Percentiles rank a stretch among this genome's conserved stretches.
These are phyloP conservation scores for Centropristis striata DNA, from an alignment of 2,113 vertebrate species.

Conservation along the genomic window DNA sequence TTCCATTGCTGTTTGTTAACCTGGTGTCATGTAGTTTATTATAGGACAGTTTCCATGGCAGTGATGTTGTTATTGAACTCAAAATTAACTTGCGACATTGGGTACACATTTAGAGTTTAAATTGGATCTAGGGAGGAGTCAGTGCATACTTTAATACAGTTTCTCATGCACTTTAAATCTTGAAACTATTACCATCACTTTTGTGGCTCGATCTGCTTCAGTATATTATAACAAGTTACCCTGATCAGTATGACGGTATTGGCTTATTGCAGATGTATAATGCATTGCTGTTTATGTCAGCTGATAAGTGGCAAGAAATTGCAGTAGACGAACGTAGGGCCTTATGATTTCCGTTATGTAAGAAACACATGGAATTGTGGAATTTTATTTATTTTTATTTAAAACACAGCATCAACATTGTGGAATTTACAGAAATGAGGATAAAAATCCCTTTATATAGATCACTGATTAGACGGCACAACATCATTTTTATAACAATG, in stretches of 20 bases:
- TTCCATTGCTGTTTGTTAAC: conserved; percentile 11
- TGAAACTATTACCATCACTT: neutral
- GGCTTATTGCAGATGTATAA: neutral
- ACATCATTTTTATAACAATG: too few relatives aligned
- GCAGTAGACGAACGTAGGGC: neutral
- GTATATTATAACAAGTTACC: neutral
- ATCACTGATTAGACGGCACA: too few relatives aligned
- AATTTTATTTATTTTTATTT: too few relatives aligned
- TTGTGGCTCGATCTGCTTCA: neutral
- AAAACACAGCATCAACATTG: too few relatives aligned
- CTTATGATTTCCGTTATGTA: too few relatives aligned
- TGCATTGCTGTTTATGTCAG: neutral
- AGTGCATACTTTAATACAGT: neutral
- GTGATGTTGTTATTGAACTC: neutral
- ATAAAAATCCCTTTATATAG: too few relatives aligned
- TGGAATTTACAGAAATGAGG: too few relatives aligned
- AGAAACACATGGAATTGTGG: too few relatives aligned
- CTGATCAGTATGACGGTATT: neutral
- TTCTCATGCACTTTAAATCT: neutral
- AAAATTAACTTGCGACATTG: too few relatives aligned
- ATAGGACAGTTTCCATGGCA: conserved; percentile 10
- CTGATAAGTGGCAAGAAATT: too few relatives aligned
- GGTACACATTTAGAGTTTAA: too few relatives aligned
- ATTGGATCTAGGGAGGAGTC: too few relatives aligned
- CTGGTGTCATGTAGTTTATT: neutral